phyloP scores from a whole-genome alignment of 1,140 invertebrate species.

The Drosophila suzukii region DNA sequence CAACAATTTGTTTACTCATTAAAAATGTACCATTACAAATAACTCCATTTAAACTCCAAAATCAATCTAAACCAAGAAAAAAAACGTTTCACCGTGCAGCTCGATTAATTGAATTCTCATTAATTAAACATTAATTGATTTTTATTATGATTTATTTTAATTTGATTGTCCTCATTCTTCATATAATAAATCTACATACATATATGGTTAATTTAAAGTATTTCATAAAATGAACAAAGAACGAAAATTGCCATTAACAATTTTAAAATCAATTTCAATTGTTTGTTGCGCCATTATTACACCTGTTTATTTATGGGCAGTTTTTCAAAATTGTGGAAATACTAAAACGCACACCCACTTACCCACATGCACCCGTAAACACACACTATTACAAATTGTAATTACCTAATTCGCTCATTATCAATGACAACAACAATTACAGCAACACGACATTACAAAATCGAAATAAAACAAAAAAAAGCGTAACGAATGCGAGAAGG shows the following conservation, averaged over 20 bases:
- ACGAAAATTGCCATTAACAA: conserved; percentile 20
- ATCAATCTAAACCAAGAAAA: not conserved
- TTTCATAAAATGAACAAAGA: conserved; percentile 24
- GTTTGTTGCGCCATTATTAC: conserved; percentile 68
- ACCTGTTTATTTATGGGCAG: conserved; percentile 62
- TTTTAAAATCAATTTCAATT: conserved; percentile 79
- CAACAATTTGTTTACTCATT: not conserved
- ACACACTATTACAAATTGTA: conserved; percentile 50
- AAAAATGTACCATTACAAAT: not conserved
- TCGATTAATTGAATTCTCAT: conserved; percentile 54
- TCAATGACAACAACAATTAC: conserved; percentile 69
- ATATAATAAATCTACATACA: conserved; percentile 18
- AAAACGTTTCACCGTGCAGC: conserved; percentile 15
- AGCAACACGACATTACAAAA: conserved; percentile 53
- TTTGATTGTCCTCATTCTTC: conserved; percentile 32
- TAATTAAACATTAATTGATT: conserved; percentile 31
- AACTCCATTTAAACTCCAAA: not conserved
- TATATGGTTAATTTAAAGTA: conserved; percentile 35
- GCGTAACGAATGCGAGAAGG: conserved; percentile 5
- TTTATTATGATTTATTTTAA: conserved; percentile 39
- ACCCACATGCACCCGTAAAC: not conserved
- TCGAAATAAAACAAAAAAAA: conserved; percentile 36
- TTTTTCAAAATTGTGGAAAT: conserved; percentile 48
- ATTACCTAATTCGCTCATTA: conserved; percentile 81
- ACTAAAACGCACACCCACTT: conserved; percentile 6